Percentiles rank a stretch among this genome's conserved stretches.
Evolutionary conservation across 2,113 vertebrate genomes (phyloP).

Genomic region (Prochilodus magdalenae): DNA sequence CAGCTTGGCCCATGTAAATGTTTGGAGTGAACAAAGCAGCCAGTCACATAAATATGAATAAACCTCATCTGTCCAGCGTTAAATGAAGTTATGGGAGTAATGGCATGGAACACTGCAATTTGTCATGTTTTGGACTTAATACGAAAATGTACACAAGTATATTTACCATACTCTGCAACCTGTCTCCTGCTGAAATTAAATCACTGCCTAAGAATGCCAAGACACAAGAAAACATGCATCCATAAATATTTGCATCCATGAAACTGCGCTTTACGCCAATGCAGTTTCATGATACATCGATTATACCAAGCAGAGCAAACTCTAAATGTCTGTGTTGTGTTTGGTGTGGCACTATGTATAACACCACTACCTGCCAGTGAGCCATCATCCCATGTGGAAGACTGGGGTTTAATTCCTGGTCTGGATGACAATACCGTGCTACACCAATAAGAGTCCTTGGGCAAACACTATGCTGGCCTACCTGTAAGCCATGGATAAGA

Average conservation of each 20-base stretch:
- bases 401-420: too few species aligned
- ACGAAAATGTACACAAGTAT: conserved; percentile 61
- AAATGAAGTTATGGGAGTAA: conserved; percentile 70
- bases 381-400: too few species aligned
- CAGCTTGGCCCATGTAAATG: conserved; percentile 52
- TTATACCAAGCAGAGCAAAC: background rate
- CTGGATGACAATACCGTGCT: too few species aligned
- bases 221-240: background rate
- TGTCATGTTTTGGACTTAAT: conserved; percentile 65
- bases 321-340: background rate
- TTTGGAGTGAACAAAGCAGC: conserved; percentile 49
- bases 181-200: conserved; percentile 25
- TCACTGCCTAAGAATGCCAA: background rate
- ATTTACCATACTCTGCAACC: conserved; percentile 54
- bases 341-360: too few species aligned
- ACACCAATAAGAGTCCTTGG: too few species aligned
- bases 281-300: background rate
- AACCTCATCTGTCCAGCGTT: conserved; percentile 63
- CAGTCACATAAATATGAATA: conserved; percentile 68
- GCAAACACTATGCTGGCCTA: too few species aligned
- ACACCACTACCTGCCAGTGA: too few species aligned
- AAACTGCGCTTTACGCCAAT: background rate
- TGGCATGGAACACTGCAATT: conserved; percentile 60
- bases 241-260: background rate
- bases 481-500: too few species aligned